Conservation (phyloP, 2,113 vertebrate species). For the Halcyon senegalensis region DNA sequence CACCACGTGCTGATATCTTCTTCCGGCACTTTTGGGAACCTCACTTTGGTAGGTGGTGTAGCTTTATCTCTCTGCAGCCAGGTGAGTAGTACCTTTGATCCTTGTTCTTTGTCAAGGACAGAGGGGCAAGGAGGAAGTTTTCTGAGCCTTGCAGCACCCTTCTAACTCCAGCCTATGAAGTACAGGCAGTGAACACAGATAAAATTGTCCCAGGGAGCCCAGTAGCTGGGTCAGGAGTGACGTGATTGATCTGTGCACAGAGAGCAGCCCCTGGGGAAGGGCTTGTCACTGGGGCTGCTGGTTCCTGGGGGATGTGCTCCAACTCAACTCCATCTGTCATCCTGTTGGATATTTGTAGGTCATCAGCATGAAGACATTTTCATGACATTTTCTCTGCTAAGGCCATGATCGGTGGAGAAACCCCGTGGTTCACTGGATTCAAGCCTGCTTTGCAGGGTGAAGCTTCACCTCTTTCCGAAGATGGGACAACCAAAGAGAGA, state of each 20-base stretch:
- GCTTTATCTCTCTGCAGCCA: background rate
- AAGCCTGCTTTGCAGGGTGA: background rate
- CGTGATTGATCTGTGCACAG: fast-evolving
- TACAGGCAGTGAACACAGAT: background rate
- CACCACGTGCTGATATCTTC: background rate
- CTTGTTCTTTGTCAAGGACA: background rate
- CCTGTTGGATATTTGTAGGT: background rate
- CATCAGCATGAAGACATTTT: background rate
- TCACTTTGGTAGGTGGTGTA: background rate
- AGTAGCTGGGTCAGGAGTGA: background rate
- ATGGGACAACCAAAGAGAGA: background rate
- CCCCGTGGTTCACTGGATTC: background rate
- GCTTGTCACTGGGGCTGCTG: background rate
- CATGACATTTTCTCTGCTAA: background rate
- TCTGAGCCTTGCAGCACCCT: background rate
- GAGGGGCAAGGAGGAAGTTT: background rate
- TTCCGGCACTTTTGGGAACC: background rate
- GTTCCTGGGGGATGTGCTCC: background rate
- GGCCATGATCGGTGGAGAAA: background rate
- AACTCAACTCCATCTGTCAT: background rate
- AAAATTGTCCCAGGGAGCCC: background rate
- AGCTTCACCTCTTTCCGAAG: background rate
- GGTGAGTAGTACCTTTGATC: background rate
- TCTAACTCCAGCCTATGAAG: background rate
- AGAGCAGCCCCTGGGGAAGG: background rate